Evolutionary conservation across 2,888 invertebrate species (phyloP), one percentile per base, ranked within the genome.

Genomic region (Yponomeuta malinellus): DNA sequence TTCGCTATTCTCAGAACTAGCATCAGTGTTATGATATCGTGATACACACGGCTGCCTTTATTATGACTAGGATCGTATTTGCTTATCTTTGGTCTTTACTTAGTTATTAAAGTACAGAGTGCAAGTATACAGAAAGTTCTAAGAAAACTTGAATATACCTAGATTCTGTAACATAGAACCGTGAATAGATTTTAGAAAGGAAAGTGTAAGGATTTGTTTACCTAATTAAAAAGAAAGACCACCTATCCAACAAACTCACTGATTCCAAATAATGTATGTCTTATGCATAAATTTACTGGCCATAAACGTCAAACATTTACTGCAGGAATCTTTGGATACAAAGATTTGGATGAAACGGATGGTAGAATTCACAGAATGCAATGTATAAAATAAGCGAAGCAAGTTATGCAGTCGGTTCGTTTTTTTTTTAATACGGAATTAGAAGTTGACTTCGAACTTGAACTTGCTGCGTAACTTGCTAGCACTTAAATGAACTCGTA

Each of bases 11-110:
- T 59, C 5, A 59, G 52, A 59, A 59, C 52, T 59, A 59, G 3
- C 52, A 15, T 15, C 52, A 15, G 52, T 59, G 52, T 59, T 59
- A 15, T 43, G 43, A 43, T 43, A 59, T 59, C 3, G 15, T 59
- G 52, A 59, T 59, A 59, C 52, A 59, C 15, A 59, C 52, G 15
- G 12, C 12, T 59, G 1, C 52, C 52, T 3, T 59, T 59, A 59
- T 59, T 59, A 59, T 59, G 52, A 59, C 52, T 59, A 59, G 52
- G 52, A 59, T 59, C 52, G 52, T 59, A 59, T 59, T 59, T 59
- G 52, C 52, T 59, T 59, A 59, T 59, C 52, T 59, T 59, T 15
- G 52, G 12, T 59, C 52, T 59, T 59, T 15, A 12, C 15, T 59
- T 15, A 59, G 15, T 59, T 15, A 59, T 59, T 43, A 43, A 43